A percentile compares a stretch with the other conserved stretches of the same genome.
Evolutionary conservation across 2,113 vertebrate species (phyloP).

Genomic region (Plotosus lineatus): DNA sequence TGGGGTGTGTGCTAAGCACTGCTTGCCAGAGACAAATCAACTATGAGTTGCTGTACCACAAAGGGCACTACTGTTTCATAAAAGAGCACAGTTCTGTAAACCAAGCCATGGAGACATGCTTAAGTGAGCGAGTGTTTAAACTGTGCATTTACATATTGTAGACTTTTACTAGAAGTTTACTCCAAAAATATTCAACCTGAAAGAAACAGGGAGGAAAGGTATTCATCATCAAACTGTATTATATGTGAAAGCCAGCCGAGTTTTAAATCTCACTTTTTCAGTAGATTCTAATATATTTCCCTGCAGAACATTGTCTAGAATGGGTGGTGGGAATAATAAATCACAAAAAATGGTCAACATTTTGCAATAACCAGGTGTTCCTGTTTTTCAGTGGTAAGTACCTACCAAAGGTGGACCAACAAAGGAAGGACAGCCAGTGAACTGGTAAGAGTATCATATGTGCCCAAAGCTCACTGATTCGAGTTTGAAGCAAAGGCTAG

Average conservation of each 20-base stretch:
- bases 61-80: slow-evolving; percentile 59
- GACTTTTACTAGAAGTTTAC: slow-evolving; percentile 32
- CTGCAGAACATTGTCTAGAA: slow-evolving; percentile 11
- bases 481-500: too few relatives aligned
- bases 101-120: slow-evolving; percentile 25
- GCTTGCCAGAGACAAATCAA: slow-evolving; percentile 53
- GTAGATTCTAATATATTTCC: not conserved
- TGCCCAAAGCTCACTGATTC: too few relatives aligned
- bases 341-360: not conserved
- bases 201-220: slow-evolving; percentile 20
- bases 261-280: not conserved
- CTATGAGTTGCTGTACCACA: slow-evolving; percentile 54
- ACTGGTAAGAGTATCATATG: too few relatives aligned
- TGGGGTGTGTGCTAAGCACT: slow-evolving; percentile 52
- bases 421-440: too few relatives aligned
- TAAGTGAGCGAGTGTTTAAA: slow-evolving; percentile 35
- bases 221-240: slow-evolving; percentile 23
- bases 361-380: not conserved
- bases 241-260: slow-evolving; percentile 4
- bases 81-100: slow-evolving; percentile 44
- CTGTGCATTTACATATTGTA: slow-evolving; percentile 32
- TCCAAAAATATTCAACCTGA: slow-evolving; percentile 23
- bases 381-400: not conserved
- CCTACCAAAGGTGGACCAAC: too few relatives aligned
- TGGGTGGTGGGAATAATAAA: slow-evolving; percentile 41